Evolutionary conservation across 2,888 invertebrate genomes (phyloP).

Genomic region (Polia nebulosa): DNA sequence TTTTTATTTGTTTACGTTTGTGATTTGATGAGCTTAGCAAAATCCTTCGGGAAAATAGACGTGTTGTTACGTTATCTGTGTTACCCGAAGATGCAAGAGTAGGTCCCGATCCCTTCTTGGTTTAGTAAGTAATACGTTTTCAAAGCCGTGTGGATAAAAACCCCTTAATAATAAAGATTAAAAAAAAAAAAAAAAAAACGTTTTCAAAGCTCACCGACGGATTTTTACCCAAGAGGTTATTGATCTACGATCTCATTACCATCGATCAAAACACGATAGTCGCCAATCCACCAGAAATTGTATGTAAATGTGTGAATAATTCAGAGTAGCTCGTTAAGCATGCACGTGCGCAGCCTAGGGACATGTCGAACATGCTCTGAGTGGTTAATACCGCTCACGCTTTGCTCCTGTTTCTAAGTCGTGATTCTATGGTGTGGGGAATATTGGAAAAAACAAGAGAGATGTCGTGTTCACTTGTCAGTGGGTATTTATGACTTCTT

Average conservation of each 20-base stretch:
- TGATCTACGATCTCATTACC: slow-evolving; percentile 63
- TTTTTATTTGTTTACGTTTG: neutral
- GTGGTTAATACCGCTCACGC: slow-evolving; percentile 51
- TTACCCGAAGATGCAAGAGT: too few species aligned
- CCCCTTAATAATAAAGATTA: too few species aligned
- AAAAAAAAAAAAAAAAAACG: too few species aligned
- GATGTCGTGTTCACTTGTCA: slow-evolving; percentile 40
- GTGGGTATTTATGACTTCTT: slow-evolving; percentile 37
- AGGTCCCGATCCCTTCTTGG: too few species aligned
- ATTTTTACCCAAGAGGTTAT: slow-evolving; percentile 55
- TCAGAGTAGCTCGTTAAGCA: slow-evolving; percentile 54
- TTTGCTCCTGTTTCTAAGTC: slow-evolving; percentile 63
- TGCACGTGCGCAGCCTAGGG: slow-evolving; percentile 43
- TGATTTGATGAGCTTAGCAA: neutral
- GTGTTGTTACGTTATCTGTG: too few species aligned
- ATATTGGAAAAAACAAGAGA: slow-evolving; percentile 38
- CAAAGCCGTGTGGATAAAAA: too few species aligned
- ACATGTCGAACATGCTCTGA: slow-evolving; percentile 55
- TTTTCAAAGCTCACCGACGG: neutral
- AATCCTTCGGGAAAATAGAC: too few species aligned
- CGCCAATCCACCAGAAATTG: slow-evolving; percentile 57
- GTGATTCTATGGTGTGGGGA: slow-evolving; percentile 45
- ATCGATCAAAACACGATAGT: slow-evolving; percentile 62
- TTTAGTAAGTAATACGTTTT: too few species aligned
- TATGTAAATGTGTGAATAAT: slow-evolving; percentile 62